Evolutionary conservation across 2,113 vertebrate genomes (phyloP).

Genomic region (Agelaius tricolor): DNA sequence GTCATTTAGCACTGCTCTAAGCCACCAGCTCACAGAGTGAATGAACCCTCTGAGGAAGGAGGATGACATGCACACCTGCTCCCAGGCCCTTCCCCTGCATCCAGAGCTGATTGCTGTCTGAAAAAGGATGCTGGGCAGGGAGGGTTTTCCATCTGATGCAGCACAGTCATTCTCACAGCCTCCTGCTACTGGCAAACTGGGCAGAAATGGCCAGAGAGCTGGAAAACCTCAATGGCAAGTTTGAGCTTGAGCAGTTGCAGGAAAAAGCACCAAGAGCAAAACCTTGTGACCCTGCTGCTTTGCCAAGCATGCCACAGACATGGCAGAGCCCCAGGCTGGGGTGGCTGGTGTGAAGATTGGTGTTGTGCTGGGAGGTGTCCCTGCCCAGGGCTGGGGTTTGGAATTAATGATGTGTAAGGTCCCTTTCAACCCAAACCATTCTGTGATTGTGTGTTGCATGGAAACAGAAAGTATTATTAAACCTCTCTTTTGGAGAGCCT

Average conservation of each 20-base stretch:
- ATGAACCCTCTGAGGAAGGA: background rate
- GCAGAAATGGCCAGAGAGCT: background rate
- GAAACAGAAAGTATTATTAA: background rate
- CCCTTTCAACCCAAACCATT: background rate
- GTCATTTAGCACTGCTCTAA: background rate
- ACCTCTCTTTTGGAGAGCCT: background rate
- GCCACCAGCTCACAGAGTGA: background rate
- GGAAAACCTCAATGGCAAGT: background rate
- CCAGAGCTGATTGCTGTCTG: background rate
- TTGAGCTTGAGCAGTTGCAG: background rate
- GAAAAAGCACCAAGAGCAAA: background rate
- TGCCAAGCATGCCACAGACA: background rate
- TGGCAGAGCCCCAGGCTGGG: background rate
- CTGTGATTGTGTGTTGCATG: background rate
- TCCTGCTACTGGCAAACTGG: background rate
- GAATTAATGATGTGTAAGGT: background rate
- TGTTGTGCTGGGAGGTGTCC: background rate
- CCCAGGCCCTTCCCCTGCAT: background rate
- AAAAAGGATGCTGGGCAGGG: background rate
- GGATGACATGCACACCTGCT: rapidly evolving
- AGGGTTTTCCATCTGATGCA: background rate
- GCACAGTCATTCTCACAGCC: background rate
- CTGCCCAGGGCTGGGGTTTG: background rate
- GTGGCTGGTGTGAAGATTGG: background rate
- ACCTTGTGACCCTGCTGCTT: background rate